Evolutionary conservation across 2,113 vertebrate species (phyloP), one percentile per base, ranked within the genome.

Genomic region (Mirounga angustirostris): DNA sequence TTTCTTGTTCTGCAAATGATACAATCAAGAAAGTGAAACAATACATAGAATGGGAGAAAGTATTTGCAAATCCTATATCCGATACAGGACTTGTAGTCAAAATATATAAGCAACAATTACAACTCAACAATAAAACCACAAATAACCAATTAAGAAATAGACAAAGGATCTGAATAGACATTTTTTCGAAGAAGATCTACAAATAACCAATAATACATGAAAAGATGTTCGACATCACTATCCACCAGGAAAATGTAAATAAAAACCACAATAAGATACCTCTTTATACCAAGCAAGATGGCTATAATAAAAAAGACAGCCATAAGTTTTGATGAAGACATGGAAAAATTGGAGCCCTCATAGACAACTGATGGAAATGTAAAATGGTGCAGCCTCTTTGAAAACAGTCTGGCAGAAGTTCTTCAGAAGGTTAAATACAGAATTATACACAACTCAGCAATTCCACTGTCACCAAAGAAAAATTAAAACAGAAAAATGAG

Each of bases 61-160:
- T 74, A 86, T 67, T 40, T 86, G 19, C 50, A 92, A 65, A 69
- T 91, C 59, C 84, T 30, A 0, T 80, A 92, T 86, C 28, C 86
- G 65, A 89, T 46, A 63, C 0, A 80, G 3, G 9, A 63, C 33
- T 71, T 73, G 2, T 30, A 96, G 43, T 10, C 61, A 96, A 52
- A 96, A 80, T 56, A 79, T 14, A 50, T 59, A 67, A 96, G 15
- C n/a, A 83, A 85, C 43, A 93, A 73, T 71, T 76, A 40, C 4
- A 84, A 58, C 71, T 94, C 28, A 94, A 46, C 50, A 95, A 95
- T 52, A 96, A 94, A 96, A 84, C 58, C 28, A 91, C 5, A 84
- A 94, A 50, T 76, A 80, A 86, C 0, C 76, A 84, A 91, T 91
- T 63, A 91, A 67, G 71, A 96, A 93, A 89, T 24, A 46, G 30